Evolutionary conservation across 2,888 invertebrate species (phyloP).

Genomic region (Zygothrica quintamaculata): DNA sequence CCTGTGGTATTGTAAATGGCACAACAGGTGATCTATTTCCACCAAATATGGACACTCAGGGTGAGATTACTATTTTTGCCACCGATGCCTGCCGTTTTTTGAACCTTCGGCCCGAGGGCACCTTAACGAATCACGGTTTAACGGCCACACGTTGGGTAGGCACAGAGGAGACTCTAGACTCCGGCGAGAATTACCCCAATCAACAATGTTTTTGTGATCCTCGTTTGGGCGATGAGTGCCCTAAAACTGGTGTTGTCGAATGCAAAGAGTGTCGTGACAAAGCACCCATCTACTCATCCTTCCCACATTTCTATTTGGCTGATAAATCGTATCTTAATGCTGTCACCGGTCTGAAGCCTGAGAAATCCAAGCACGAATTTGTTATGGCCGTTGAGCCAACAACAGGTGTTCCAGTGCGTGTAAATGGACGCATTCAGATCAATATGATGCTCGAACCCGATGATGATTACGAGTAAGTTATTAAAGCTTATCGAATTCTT

Average conservation of each 20-base stretch:
- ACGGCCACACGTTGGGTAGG: constrained; percentile 85
- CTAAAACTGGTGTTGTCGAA: constrained; percentile 88
- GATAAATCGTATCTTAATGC: constrained; percentile 88
- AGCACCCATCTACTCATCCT: constrained; percentile 93
- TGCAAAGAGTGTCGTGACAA: constrained; percentile 90
- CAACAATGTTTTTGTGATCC: constrained; percentile 89
- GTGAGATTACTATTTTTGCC: constrained; percentile 88
- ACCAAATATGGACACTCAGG: constrained; percentile 85
- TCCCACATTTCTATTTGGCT: constrained; percentile 92
- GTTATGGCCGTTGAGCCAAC: constrained; percentile 89
- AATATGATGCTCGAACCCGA: constrained; percentile 88
- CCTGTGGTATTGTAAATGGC: constrained; percentile 90
- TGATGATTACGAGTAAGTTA: constrained; percentile 86
- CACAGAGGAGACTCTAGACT: constrained; percentile 89
- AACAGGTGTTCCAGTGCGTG: constrained; percentile 91
- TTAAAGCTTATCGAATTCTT: not conserved
- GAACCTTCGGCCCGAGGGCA: constrained; percentile 77
- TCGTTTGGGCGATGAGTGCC: constrained; percentile 84
- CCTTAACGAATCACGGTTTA: constrained; percentile 62
- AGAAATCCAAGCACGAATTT: constrained; percentile 88
- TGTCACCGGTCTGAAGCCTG: constrained; percentile 89
- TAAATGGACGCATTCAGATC: constrained; percentile 91
- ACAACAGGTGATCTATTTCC: constrained; percentile 93
- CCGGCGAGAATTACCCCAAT: constrained; percentile 87
- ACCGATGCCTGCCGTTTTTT: constrained; percentile 92